Base-by-base conservation (phyloP, 1,140 invertebrate species). In the Apis cerana region DNA sequence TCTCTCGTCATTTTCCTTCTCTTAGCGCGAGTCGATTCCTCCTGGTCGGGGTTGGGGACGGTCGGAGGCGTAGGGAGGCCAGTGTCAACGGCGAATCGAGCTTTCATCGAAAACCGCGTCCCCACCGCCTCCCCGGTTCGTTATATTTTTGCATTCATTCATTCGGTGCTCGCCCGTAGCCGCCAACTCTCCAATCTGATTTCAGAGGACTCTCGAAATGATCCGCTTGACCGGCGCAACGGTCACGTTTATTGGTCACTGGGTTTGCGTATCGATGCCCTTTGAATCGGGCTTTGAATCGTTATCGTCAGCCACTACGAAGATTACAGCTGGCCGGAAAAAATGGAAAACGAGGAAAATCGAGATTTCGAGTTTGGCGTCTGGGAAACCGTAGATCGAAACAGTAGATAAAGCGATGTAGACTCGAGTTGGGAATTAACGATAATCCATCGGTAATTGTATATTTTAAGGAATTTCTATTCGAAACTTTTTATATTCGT, bases 1-100 rank as follows among this genome's bases (percentile, higher is more conserved):
- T 17, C 67, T 48, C 54, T 62, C 80, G 33, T 61, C 80, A 84
- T 85, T 86, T 87, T 83, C 86, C 84, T 85, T 85, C 82, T 82
- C 62, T 43, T 43, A 43, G 56, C 19, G 23, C 7, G 48, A 21
- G 23, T 21, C 43, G 43, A 50, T 27, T 54, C 58, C 15, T 48
- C 64, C 15, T 17, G 4, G 54, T 19, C 7, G 13, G 59, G 10
- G 12, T 43, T 43, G 33, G 33, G 33, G 33, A 43, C 4, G 33
- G 33, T 61, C 0, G 23, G 19, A 27, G 23, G 19, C 61, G 27
- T 21, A 15, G n/a, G 52, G 15, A 21, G n/a, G 58, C 11, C 13
- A 12, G 23, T 11, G 56, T 61, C 52, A 67, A 78, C 33, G 33
- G 43, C 27, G 62, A 65, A 75, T 13, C 69, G 58, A 76, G 23